Percentiles rank a stretch among this genome's conserved stretches.
These are phyloP conservation scores for Himantopus leucocephalus DNA, from an alignment of 2,113 vertebrate genomes.

Conservation along the genomic window DNA sequence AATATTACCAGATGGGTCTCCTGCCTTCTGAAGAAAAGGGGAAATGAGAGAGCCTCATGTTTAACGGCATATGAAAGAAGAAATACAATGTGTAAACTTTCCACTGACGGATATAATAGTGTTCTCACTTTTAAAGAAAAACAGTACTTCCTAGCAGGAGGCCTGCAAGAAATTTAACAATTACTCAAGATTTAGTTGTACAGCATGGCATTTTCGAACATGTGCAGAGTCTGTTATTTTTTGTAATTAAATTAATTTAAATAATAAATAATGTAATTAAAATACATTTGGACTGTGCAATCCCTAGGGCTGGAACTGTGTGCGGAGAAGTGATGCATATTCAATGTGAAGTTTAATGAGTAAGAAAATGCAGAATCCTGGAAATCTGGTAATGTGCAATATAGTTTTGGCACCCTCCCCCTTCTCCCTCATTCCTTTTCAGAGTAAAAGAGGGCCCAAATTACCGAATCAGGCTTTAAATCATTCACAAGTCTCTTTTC, in stretches of 20 bases:
- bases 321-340: conserved; percentile 29
- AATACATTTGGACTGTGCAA: conserved; percentile 38
- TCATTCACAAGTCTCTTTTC: conserved; percentile 24
- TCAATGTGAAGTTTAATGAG: conserved; percentile 52
- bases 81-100: conserved; percentile 72
- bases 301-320: conserved; percentile 26
- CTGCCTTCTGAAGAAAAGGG: conserved; percentile 65
- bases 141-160: conserved; percentile 68
- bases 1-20: conserved; percentile 71
- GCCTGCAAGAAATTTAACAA: conserved; percentile 68
- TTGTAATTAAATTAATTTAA: conserved; percentile 71
- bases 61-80: conserved; percentile 67
- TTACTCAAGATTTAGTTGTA: conserved; percentile 48
- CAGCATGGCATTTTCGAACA: conserved; percentile 42
- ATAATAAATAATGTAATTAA: conserved; percentile 63
- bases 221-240: conserved; percentile 59
- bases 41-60: conserved; percentile 72
- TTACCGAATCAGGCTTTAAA: conserved; percentile 51
- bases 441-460: background rate
- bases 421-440: background rate
- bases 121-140: conserved; percentile 74
- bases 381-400: conserved; percentile 43
- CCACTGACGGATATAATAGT: conserved; percentile 69
- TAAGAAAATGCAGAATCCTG: conserved; percentile 36
- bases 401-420: background rate